Base-by-base conservation (phyloP, 2,888 invertebrate genomes). In the Ennomos fuscantarius region DNA sequence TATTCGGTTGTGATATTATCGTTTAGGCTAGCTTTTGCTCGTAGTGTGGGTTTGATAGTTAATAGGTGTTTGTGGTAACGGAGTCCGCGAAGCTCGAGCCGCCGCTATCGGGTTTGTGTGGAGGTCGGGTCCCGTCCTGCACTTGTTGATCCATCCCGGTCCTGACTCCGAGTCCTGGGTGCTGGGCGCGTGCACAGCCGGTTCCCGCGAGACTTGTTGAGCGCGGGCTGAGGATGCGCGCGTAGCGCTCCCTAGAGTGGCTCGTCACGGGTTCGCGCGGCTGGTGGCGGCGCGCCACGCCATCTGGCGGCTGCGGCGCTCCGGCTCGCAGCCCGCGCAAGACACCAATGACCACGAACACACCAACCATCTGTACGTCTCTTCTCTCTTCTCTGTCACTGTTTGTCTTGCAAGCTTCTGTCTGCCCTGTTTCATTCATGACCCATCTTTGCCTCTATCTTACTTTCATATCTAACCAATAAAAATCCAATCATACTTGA, bases 231-330 rank as follows among this genome's bases (percentile, higher is more conserved):
- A 76, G 77, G 69, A 87, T 84, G 86, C 85, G 87, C 87, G 85
- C 70, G 69, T 86, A 87, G 88, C 84, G 88, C 84, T 78, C 78
- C 70, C 82, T 80, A 91, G 79, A 75, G 94, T 94, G 94, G 94
- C 94, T 93, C 94, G 94, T 74, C 94, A 94, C 94, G 94, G 94
- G 74, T 93, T 95, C 87, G 94, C 94, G 86, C 94, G 94, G 88
- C 94, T 95, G 83, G 94, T 94, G 93, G 94, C 94, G 87, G 94
- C 94, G 74, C 94, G 94, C 88, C 94, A 94, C 93, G 94, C 94
- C 93, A 93, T 95, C 93, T 94, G 94, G 94, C 93, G 94, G 80
- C 93, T 94, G 83, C 92, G 94, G 79, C 90, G 92, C 76, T 92
- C 92, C 75, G 92, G 89, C 80, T 92, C 92, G 72, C 92, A 91